Conservation (phyloP, 2,888 invertebrate species). For the Scaptomyza reducta region DNA sequence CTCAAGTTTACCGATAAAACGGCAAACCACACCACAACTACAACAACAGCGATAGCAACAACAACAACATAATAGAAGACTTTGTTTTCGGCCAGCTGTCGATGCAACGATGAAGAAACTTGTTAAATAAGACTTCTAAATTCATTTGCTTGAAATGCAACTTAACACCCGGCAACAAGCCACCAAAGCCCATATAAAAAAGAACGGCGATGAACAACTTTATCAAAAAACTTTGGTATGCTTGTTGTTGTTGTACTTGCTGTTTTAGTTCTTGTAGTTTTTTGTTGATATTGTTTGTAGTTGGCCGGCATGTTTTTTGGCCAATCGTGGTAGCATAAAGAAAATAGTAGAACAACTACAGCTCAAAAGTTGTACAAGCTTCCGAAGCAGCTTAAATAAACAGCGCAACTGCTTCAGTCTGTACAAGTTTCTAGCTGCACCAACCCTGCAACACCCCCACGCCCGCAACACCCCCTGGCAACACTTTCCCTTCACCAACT, state of each 20-base stretch:
- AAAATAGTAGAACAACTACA: slow-evolving; percentile 52
- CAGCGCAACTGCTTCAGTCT: slow-evolving; percentile 35
- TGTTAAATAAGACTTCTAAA: slow-evolving; percentile 80
- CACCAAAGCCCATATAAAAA: slow-evolving; percentile 51
- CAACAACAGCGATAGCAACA: slow-evolving; percentile 29
- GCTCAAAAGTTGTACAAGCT: slow-evolving; percentile 55
- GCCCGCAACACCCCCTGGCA: slow-evolving; percentile 47
- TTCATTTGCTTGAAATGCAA: slow-evolving; percentile 73
- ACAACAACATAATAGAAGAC: slow-evolving; percentile 24
- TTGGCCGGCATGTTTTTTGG: slow-evolving; percentile 55
- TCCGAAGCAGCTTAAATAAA: slow-evolving; percentile 67
- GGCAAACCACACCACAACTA: slow-evolving; percentile 44
- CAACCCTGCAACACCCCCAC: not conserved
- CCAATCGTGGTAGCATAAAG: slow-evolving; percentile 54
- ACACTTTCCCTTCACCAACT: slow-evolving; percentile 55
- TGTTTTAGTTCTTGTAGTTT: slow-evolving; percentile 5
- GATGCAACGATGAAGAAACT: slow-evolving; percentile 59
- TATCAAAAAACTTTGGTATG: slow-evolving; percentile 66
- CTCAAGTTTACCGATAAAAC: slow-evolving; percentile 66
- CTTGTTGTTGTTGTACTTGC: slow-evolving; percentile 43
- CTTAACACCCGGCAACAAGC: slow-evolving; percentile 66
- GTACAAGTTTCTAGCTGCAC: not conserved
- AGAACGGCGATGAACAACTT: slow-evolving; percentile 64
- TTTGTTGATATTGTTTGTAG: slow-evolving; percentile 42
- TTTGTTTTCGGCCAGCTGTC: slow-evolving; percentile 68